Base-by-base conservation (phyloP, 1,140 invertebrate genomes). In the Pseudoatta argentina region DNA sequence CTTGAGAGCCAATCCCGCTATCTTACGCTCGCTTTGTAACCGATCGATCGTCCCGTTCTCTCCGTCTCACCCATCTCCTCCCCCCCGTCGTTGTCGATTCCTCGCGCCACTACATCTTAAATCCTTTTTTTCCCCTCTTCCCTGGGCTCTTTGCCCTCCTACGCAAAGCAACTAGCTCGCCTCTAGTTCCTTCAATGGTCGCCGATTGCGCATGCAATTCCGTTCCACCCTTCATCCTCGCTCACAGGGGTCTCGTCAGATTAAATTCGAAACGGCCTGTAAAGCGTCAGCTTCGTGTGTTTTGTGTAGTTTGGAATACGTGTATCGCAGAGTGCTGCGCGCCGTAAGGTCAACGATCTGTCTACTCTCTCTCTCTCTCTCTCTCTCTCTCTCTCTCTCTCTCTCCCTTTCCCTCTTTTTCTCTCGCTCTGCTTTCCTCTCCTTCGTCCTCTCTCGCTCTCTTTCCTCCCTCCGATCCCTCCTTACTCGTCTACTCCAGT, bases 281-380 rank as follows among this genome's bases (percentile, higher is more conserved):
- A 91, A 92, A 92, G 86, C 88, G 88, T 86, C 89, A 91, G 75
- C 88, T 89, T 86, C 90, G 91, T 93, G 88, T 91, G 91, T 93
- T 94, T 94, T 93, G 93, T 92, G 88, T 92, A 93, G 92, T 93
- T 93, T 92, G 89, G 92, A 93, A 94, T 93, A 93, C 88, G 91
- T 92, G 82, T 92, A 93, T 85, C 90, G 90, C 86, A 88, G 91
- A 93, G 92, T 91, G 89, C 91, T 91, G 89, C 91, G 91, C 91
- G 91, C 90, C 88, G 76, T 63, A 90, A 77, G 94, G 93, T 94
- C 94, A 92, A 93, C 89, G 94, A 94, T 93, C 94, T 93, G 94
- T 94, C 93, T 94, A 93, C 90, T 82, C 89, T 91, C 88, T 76
- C 69, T 72, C 73, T 87, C 86, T 53, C 69, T 81, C 76, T 51